A percentile compares a stretch with the other conserved stretches of the same genome.
Evolutionary conservation across 1,140 invertebrate genomes (phyloP).

Genomic region (Pantala flavescens): DNA sequence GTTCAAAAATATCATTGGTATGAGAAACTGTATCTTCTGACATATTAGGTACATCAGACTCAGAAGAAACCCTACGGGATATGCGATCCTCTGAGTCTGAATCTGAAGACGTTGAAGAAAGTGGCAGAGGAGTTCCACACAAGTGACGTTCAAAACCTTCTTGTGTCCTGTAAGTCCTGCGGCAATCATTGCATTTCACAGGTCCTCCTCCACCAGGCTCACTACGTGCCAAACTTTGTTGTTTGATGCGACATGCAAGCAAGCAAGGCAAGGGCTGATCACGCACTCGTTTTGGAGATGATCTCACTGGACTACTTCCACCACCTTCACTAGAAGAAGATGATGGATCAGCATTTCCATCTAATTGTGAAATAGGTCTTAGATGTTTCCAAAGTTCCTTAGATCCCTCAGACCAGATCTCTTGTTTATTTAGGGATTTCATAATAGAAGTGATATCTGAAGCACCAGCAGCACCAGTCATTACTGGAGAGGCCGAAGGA

Average conservation of each 20-base stretch:
- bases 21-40: not conserved
- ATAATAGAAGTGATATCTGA: not conserved
- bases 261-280: slow-evolving; percentile 36
- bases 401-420: not conserved
- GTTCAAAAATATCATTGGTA: not conserved
- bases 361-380: slow-evolving; percentile 51
- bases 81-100: not conserved
- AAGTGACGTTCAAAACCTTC: slow-evolving; percentile 77
- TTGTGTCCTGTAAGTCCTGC: slow-evolving; percentile 77
- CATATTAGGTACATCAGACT: not conserved
- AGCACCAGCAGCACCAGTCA: not conserved
- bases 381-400: not conserved
- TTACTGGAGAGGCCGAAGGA: not conserved
- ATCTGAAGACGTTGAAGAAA: not conserved
- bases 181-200: slow-evolving; percentile 77
- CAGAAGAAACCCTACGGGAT: not conserved
- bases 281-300: slow-evolving; percentile 23
- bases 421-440: not conserved
- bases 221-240: not conserved
- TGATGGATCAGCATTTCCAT: slow-evolving; percentile 59
- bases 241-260: slow-evolving; percentile 17
- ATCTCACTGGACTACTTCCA: slow-evolving; percentile 30
- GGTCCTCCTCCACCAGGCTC: slow-evolving; percentile 44
- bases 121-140: not conserved
- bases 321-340: slow-evolving; percentile 35